Evolutionary conservation across 2,797 vertebrate species (phyloP).

Genomic region (Sphenodon punctatus): DNA sequence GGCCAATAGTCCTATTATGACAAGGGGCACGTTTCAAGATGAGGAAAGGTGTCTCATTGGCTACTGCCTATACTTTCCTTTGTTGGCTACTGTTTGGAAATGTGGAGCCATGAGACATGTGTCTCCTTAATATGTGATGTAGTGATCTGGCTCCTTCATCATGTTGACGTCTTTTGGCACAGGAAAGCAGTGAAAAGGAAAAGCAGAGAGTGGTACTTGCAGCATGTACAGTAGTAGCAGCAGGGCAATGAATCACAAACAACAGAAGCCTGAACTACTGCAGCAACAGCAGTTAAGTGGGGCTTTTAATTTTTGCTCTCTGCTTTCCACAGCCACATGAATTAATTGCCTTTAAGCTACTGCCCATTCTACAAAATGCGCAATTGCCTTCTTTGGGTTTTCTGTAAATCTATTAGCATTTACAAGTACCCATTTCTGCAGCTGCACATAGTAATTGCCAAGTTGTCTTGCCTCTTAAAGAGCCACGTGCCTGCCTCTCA

Average conservation of each 20-base stretch:
- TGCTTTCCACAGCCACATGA: background rate
- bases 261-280: slow-evolving; percentile 56
- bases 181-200: slow-evolving; percentile 80
- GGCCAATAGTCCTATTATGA: background rate
- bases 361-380: rapidly evolving
- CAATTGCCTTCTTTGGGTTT: background rate
- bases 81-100: background rate
- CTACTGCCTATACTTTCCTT: background rate
- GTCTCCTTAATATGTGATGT: background rate
- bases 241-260: background rate
- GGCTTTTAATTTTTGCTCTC: background rate
- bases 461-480: too few relatives aligned
- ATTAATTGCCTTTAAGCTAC: background rate
- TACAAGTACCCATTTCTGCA: background rate
- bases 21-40: rapidly evolving
- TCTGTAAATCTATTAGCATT: background rate
- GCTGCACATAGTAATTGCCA: background rate
- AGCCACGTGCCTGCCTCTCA: too few relatives aligned
- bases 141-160: background rate
- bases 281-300: slow-evolving; percentile 47
- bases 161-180: background rate
- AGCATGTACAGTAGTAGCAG: slow-evolving; percentile 76
- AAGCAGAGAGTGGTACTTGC: slow-evolving; percentile 73
- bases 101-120: background rate
- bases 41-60: background rate